phyloP scores from a whole-genome alignment of 2,113 vertebrate genomes.

The Procavia capensis region DNA sequence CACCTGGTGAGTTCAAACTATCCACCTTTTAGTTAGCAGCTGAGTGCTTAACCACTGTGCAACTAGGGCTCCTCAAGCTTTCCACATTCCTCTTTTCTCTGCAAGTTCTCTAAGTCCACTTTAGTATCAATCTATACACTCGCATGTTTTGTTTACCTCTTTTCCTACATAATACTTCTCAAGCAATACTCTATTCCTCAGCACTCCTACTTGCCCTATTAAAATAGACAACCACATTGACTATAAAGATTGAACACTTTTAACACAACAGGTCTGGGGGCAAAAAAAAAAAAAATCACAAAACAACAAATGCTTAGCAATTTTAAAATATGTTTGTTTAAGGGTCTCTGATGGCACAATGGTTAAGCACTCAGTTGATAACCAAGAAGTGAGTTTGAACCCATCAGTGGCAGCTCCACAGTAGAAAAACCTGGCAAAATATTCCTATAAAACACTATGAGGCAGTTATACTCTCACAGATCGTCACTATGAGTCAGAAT shows the following conservation, averaged over 20 bases:
- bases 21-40: not conserved
- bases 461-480: not conserved
- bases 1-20: not conserved
- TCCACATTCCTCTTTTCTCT: not conserved
- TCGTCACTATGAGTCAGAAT: not conserved
- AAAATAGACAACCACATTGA: not conserved
- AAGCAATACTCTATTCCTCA: not conserved
- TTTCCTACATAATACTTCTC: not conserved
- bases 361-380: not conserved
- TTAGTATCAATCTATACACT: not conserved
- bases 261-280: not conserved
- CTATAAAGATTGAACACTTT: not conserved
- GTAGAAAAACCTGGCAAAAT: not conserved
- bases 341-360: not conserved
- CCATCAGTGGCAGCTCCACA: not conserved
- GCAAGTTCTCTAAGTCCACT: slow-evolving; percentile 32
- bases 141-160: not conserved
- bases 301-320: slow-evolving; percentile 14
- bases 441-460: not conserved
- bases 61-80: not conserved
- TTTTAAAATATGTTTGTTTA: not conserved
- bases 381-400: not conserved
- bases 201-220: not conserved
- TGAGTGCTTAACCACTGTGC: not conserved
- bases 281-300: not conserved